Conservation (phyloP, 2,797 vertebrate genomes). For the Clarias fuscus region DNA sequence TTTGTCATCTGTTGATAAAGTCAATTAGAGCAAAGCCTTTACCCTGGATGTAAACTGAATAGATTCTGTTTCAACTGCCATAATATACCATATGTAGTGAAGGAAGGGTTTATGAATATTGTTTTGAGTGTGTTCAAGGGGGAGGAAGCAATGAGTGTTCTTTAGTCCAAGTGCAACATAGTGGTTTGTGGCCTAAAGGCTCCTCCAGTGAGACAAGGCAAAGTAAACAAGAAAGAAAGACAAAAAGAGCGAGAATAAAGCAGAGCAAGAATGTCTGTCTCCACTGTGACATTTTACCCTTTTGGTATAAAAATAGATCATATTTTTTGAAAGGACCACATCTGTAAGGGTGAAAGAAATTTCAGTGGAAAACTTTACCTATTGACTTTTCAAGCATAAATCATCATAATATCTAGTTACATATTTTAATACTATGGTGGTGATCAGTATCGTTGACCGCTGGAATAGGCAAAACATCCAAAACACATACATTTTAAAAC, state of each 20-base stretch:
- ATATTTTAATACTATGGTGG: slow-evolving; percentile 3
- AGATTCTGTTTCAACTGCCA: slow-evolving; percentile 41
- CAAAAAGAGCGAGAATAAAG: slow-evolving; percentile 15
- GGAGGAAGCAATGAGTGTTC: slow-evolving; percentile 39
- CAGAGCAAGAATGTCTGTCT: slow-evolving; percentile 44
- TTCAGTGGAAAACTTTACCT: slow-evolving; percentile 16
- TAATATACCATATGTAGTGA: background rate
- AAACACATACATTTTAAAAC: slow-evolving; percentile 7
- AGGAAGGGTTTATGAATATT: slow-evolving; percentile 41
- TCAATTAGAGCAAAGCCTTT: slow-evolving; percentile 10
- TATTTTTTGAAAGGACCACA: slow-evolving; percentile 25
- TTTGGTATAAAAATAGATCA: slow-evolving; percentile 39
- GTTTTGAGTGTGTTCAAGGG: slow-evolving; percentile 43
- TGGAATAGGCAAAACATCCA: background rate
- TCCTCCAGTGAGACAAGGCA: slow-evolving; percentile 53
- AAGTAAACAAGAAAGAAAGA: slow-evolving; percentile 54
- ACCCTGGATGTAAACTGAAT: slow-evolving; percentile 19
- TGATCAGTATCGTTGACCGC: background rate
- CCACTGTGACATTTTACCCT: slow-evolving; percentile 49
- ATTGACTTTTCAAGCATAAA: slow-evolving; percentile 41
- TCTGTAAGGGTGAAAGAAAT: slow-evolving; percentile 12
- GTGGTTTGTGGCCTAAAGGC: slow-evolving; percentile 55
- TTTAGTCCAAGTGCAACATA: slow-evolving; percentile 57
- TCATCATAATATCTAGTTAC: slow-evolving; percentile 12
- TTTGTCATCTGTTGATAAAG: slow-evolving; percentile 24